Conservation (phyloP, 2,888 invertebrate genomes). For the Stratiomys singularior region DNA sequence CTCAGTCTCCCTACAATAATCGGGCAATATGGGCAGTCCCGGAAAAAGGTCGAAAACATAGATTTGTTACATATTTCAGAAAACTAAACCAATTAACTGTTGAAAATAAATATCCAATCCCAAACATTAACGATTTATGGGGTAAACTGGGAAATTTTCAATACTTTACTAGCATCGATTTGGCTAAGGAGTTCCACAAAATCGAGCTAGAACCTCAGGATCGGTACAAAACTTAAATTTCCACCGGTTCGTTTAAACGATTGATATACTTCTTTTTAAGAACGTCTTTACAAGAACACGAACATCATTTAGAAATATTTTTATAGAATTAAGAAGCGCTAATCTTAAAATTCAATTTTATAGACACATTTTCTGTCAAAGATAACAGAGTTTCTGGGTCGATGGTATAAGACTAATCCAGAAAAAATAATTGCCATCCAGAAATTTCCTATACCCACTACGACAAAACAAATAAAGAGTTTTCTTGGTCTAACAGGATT, state of each 20-base stretch:
- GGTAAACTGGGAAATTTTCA: background rate
- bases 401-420: background rate
- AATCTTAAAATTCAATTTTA: background rate
- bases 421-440: no score
- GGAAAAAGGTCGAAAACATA: background rate
- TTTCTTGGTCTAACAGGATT: no score
- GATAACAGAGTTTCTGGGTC: background rate
- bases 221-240: background rate
- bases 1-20: background rate
- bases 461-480: no score
- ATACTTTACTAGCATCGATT: no score
- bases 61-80: background rate
- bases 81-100: no score
- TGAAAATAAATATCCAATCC: no score
- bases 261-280: background rate
- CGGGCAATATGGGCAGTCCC: background rate
- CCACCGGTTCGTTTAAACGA: background rate
- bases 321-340: no score
- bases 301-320: no score
- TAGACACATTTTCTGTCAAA: background rate
- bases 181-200: no score
- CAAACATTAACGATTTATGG: background rate
- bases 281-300: background rate
- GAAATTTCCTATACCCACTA: no score
- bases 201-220: background rate